Evolutionary conservation across 2,797 vertebrate species (phyloP).

Genomic region (Podarcis siculus): DNA sequence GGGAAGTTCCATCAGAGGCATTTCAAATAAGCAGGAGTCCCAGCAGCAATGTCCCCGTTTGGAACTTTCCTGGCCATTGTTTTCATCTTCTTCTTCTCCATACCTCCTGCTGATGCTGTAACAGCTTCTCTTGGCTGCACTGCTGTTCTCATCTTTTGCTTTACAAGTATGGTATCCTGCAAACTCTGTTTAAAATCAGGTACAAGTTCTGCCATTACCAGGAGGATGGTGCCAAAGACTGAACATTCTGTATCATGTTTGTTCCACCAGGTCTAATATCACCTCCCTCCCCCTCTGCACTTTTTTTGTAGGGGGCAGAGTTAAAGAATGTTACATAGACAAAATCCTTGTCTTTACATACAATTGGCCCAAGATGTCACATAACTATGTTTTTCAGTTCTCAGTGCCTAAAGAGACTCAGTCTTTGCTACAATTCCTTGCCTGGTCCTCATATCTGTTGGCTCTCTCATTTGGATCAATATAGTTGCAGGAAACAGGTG

Average conservation of each 20-base stretch:
- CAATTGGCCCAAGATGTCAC: too few relatives aligned
- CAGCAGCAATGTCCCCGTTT: not conserved
- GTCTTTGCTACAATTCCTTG: too few relatives aligned
- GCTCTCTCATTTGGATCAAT: too few relatives aligned
- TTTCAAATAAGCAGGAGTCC: not conserved
- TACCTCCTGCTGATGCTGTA: not conserved
- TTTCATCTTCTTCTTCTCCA: not conserved
- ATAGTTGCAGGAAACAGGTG: too few relatives aligned
- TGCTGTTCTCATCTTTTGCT: not conserved
- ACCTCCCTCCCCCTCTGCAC: not conserved
- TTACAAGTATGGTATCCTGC: not conserved
- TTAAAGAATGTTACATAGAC: too few relatives aligned
- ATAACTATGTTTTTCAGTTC: too few relatives aligned
- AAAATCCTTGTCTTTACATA: too few relatives aligned
- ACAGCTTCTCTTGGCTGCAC: not conserved
- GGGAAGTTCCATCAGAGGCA: not conserved
- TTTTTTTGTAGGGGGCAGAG: too few relatives aligned
- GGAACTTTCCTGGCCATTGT: not conserved
- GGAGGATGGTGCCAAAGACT: not conserved
- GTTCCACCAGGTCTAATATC: not conserved
- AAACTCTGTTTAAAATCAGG: not conserved
- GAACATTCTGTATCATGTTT: not conserved
- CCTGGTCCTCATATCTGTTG: too few relatives aligned
- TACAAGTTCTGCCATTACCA: not conserved
- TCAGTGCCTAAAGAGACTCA: too few relatives aligned